Conservation (phyloP, 2,113 vertebrate genomes). For the Xiphophorus maculatus region DNA sequence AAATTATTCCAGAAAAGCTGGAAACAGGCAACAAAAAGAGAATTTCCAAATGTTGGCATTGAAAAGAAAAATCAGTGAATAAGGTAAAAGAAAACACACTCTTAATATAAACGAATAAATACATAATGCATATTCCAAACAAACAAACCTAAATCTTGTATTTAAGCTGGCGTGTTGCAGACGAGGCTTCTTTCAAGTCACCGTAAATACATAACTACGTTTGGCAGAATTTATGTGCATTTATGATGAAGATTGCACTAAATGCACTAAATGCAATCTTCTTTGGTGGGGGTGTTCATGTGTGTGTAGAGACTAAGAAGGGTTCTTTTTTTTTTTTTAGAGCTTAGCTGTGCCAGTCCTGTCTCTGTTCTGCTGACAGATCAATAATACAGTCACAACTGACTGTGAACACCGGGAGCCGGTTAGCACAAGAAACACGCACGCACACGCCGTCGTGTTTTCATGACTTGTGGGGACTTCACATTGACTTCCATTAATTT, state of each 20-base stretch:
- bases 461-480: too few species aligned
- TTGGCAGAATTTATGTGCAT: constrained; percentile 19
- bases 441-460: constrained; percentile 1
- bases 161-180: constrained; percentile 15
- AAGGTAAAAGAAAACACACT: neutral
- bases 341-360: constrained; percentile 49
- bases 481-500: too few species aligned
- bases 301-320: constrained; percentile 33
- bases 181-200: constrained; percentile 27
- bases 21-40: neutral
- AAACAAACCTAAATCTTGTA: neutral
- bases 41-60: neutral
- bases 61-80: neutral
- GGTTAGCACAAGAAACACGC: neutral
- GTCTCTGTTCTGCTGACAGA: constrained; percentile 44
- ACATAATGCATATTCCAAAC: neutral
- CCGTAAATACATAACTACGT: constrained; percentile 23
- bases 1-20: neutral
- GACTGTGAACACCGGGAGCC: constrained; percentile 40
- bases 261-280: neutral
- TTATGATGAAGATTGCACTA: constrained; percentile 9
- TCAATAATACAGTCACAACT: constrained; percentile 57
- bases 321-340: neutral
- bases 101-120: neutral
- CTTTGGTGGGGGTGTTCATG: neutral